Evolutionary conservation across 2,113 vertebrate species (phyloP), one percentile per base, ranked within the genome.

Genomic region (Arenaria interpres): DNA sequence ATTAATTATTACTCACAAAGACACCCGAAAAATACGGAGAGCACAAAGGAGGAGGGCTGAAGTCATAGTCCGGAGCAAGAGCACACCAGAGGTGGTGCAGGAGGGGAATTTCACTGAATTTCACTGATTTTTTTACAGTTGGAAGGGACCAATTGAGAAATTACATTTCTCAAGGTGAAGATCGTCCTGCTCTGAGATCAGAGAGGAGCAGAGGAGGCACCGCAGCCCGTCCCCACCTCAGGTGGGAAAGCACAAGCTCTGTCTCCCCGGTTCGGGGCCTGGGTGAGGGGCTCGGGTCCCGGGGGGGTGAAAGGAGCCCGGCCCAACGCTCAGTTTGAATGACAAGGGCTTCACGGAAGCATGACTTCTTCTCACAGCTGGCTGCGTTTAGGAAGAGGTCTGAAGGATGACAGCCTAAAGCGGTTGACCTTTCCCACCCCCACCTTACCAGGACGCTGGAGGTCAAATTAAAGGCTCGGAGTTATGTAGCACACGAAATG

Each of bases 1-100:
- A 82, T 88, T 81, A 93, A 85, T 90, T 95, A 30, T 73, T 93
- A 64, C 33, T 89, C 66, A 62, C 48, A 88, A 78, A 56, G 25
- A 51, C 32, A 85, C 35, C 57, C 77, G 88, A 72, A 89, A 90
- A 84, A 56, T 56, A 74, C 0, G 2, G 57, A 74, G 51, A 71
- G 39, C 59, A 24, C 53, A 43, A 90, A 74, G 59, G 35, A 79
- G 46, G 59, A 69, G 17, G 39, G 54, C 46, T 53, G 50, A 82
- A 80, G 21, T 56, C 37, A 30, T 11, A 43, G 39, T 41, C 56
- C 50, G 6, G 25, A 63, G 63, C 10, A 6, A 67, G 41, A 74
- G 60, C 77, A n/a, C n/a, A n/a, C n/a, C n/a, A 50, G 53, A 63
- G 77, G 21, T 68, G 37, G 39, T 41, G 43, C 51, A 35, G 28